These are phyloP conservation scores for Drosophila ohnishii DNA, from an alignment of 1,140 invertebrate genomes.

Conservation along the genomic window DNA sequence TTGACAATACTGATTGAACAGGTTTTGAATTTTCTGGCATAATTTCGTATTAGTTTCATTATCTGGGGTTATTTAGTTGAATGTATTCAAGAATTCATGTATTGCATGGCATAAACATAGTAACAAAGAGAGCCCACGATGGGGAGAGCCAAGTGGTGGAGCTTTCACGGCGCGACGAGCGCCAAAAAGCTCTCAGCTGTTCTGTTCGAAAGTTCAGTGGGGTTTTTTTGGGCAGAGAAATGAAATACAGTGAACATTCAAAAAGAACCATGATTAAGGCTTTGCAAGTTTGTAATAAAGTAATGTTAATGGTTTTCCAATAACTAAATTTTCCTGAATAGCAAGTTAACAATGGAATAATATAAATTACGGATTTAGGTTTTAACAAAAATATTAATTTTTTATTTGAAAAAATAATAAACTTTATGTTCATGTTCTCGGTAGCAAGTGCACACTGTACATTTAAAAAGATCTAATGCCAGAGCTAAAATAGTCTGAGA, in stretches of 20 bases:
- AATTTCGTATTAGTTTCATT: too few species aligned
- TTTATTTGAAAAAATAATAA: too few species aligned
- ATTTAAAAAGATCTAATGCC: conserved; percentile 46
- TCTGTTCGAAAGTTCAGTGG: conserved; percentile 15
- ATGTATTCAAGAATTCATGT: not conserved
- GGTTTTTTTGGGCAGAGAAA: not conserved
- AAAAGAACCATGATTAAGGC: not conserved
- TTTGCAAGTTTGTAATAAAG: not conserved
- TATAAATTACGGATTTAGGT: not conserved
- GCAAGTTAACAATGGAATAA: not conserved
- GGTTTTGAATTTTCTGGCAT: not conserved
- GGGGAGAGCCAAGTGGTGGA: conserved; percentile 4
- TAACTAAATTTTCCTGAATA: not conserved
- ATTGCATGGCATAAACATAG: not conserved
- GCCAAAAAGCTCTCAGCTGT: conserved; percentile 21
- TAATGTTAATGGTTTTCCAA: not conserved
- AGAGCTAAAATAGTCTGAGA: conserved; percentile 51
- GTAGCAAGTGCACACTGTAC: not conserved
- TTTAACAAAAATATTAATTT: too few species aligned
- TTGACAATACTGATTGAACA: not conserved
- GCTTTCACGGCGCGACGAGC: conserved; percentile 5
- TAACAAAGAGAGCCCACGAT: not conserved
- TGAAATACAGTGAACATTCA: conserved; percentile 1
- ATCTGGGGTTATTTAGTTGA: not conserved
- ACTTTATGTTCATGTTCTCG: too few species aligned